phyloP scores from a whole-genome alignment of 1,140 invertebrate species.

The Drosophila pseudoobscura region DNA sequence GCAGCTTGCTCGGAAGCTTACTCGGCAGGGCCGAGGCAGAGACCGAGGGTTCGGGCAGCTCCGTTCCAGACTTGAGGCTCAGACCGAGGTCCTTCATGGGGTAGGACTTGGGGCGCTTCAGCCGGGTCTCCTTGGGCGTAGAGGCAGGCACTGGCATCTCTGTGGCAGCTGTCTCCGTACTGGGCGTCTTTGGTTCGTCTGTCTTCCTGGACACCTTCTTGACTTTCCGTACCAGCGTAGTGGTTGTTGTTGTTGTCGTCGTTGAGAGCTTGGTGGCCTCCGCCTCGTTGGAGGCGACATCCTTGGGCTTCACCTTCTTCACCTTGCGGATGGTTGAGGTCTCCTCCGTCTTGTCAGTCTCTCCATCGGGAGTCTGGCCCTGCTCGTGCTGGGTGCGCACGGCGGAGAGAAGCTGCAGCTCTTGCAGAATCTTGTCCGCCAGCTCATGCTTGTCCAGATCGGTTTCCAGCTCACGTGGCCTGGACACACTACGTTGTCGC shows the following conservation, averaged over 20 bases:
- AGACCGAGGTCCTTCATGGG: constrained; percentile 76
- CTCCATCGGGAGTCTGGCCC: constrained; percentile 14
- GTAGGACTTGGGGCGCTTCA: constrained; percentile 86
- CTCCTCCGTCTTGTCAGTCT: constrained; percentile 44
- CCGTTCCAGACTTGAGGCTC: constrained; percentile 37
- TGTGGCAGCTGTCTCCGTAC: not conserved
- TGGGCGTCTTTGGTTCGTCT: constrained; percentile 35
- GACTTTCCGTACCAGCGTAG: constrained; percentile 64
- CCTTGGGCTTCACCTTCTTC: constrained; percentile 73
- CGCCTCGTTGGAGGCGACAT: constrained; percentile 24
- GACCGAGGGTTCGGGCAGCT: constrained; percentile 9
- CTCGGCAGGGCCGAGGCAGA: constrained; percentile 23
- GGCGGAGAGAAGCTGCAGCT: constrained; percentile 71
- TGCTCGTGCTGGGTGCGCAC: constrained; percentile 57
- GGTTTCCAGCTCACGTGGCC: constrained; percentile 54
- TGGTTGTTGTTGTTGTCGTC: constrained; percentile 38
- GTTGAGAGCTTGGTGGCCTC: constrained; percentile 7
- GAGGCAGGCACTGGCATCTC: not conserved
- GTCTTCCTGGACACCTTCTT: constrained; percentile 72
- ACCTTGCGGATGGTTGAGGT: constrained; percentile 78
- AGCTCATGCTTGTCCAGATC: constrained; percentile 70
- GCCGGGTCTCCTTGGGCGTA: constrained; percentile 84
- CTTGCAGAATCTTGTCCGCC: constrained; percentile 78
- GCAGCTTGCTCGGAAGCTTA: constrained; percentile 48
- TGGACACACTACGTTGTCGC: constrained; percentile 55